Evolutionary conservation across 2,888 invertebrate species (phyloP), one percentile per base, ranked within the genome.

Genomic region (Lydus trimaculatus): DNA sequence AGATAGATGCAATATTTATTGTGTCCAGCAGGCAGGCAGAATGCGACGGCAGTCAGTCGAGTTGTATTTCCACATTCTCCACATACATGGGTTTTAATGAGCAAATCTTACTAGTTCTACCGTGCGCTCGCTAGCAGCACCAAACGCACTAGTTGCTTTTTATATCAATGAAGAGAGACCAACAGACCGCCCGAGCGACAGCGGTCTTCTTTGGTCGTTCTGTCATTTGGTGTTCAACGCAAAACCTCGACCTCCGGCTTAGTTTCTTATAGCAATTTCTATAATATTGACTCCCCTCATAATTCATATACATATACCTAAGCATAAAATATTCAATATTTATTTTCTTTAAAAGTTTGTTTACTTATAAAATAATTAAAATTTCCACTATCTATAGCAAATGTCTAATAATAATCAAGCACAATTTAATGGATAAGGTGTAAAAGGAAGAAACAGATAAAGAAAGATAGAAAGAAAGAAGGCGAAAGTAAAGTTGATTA

Each of bases 71-170:
- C 84, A 84, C 84, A 84, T 84, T 84, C 84, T 81, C 83, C 78
- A 83, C 84, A 84, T 84, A 84, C 82, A 83, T 84, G 83, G 79
- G 80, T 83, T 84, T 84, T 84, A 84, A 84, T 84, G 84, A 84
- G 83, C 83, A 79, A 83, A 82, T 81, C 81, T 73, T 75, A 73
- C 72, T 75, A 74, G 77, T 73, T 71, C 72, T 70, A 72, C 73
- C 74, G 76, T 75, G 73, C 75, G 74, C 74, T 72, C 71, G 70
- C 75, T 72, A 69, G 62, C 68, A 73, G 70, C 72, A 73, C 72
- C 75, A 67, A 74, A 75, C 78, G 78, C 79, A 75, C 79, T 72
- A 79, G 75, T 72, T 71, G 79, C 80, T 82, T 82, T 83, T 81
- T 82, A 79, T 79, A 80, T 80, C 79, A 82, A 82, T 81, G 81